A percentile compares a stretch with the other conserved stretches of the same genome.
Conservation (phyloP, 2,888 invertebrate genomes). For the Idaea biselata region DNA sequence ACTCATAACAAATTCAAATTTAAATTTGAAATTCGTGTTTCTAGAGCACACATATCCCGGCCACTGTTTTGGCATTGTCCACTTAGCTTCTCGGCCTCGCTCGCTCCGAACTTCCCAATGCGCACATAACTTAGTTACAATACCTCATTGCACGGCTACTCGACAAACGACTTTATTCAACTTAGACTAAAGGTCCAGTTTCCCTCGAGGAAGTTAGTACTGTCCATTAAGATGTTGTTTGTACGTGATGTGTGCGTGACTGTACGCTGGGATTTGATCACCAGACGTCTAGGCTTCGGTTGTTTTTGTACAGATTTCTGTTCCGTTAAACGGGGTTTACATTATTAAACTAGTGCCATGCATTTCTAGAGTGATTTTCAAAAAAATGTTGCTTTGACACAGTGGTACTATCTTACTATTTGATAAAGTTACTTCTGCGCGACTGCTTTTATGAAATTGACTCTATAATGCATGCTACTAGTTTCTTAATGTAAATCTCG, state of each 20-base stretch:
- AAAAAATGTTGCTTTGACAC: too few relatives aligned
- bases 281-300: neutral
- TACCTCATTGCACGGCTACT: neutral
- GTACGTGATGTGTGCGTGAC: neutral
- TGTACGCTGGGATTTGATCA: slow-evolving; percentile 1
- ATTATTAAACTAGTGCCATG: too few relatives aligned
- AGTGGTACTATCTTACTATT: too few relatives aligned
- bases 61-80: neutral
- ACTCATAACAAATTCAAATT: neutral
- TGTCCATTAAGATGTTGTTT: neutral
- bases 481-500: too few relatives aligned
- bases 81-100: neutral
- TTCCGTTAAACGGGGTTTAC: too few relatives aligned
- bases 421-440: too few relatives aligned
- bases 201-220: neutral
- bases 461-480: too few relatives aligned
- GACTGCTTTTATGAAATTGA: too few relatives aligned
- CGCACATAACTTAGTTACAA: neutral
- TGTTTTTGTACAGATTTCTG: neutral
- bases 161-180: neutral
- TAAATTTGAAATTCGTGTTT: neutral
- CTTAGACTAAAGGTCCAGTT: neutral
- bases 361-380: too few relatives aligned
- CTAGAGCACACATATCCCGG: neutral
- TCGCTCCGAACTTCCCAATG: neutral